Percentiles rank a stretch among this genome's conserved stretches.
phyloP scores from a whole-genome alignment of 2,888 invertebrate genomes.

The Ophonus ardosiacus region DNA sequence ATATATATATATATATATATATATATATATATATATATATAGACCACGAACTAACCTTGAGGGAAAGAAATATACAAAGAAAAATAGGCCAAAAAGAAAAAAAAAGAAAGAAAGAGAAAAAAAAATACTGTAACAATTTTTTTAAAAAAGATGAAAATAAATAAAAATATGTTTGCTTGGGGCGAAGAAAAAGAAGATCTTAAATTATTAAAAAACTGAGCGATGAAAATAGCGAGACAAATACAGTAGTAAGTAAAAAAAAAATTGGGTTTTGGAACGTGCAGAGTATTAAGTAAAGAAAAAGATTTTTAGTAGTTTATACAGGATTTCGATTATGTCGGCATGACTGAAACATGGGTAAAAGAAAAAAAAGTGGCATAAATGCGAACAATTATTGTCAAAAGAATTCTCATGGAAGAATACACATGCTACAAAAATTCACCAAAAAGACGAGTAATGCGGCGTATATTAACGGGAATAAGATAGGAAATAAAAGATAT shows the following conservation, averaged over 20 bases:
- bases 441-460: neutral
- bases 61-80: neutral
- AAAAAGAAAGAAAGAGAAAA: neutral
- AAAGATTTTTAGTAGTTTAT: neutral
- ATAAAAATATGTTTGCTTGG: neutral
- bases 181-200: neutral
- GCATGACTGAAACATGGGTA: neutral
- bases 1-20: no score
- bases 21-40: no score
- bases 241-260: neutral
- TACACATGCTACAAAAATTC: neutral
- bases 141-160: neutral
- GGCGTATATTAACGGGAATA: neutral
- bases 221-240: neutral
- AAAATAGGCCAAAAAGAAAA: neutral
- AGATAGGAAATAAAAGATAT: neutral
- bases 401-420: neutral
- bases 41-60: no score
- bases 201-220: neutral
- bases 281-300: neutral
- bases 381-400: neutral
- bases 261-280: neutral
- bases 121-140: neutral
- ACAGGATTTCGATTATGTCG: neutral
- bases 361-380: neutral